Percentiles rank a stretch among this genome's conserved stretches.
phyloP scores from a whole-genome alignment of 2,888 invertebrate species.

The Cheilosia impressa region DNA sequence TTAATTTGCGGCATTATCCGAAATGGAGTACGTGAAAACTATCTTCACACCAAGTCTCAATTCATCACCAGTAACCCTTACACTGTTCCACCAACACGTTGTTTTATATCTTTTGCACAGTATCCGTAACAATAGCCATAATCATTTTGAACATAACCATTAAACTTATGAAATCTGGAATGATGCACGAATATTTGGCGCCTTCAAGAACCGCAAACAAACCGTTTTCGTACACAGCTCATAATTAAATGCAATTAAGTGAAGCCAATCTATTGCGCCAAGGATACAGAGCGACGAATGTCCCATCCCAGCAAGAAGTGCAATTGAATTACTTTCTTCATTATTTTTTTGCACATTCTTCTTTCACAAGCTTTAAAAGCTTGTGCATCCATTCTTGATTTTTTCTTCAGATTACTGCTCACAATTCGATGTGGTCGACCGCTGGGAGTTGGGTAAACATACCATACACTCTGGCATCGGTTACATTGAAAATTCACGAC shows the following conservation, averaged over 20 bases:
- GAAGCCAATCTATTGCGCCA: conserved; percentile 40
- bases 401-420: background rate
- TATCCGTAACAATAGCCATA: background rate
- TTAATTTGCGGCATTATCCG: too few relatives aligned
- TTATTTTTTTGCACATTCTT: conserved; percentile 1
- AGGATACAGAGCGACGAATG: background rate
- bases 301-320: conserved; percentile 7
- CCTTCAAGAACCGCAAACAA: conserved; percentile 25
- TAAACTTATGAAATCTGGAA: background rate
- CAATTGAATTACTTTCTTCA: conserved; percentile 51
- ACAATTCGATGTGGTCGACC: conserved; percentile 12
- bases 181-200: conserved; percentile 14
- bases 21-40: background rate
- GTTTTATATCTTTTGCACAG: too few relatives aligned
- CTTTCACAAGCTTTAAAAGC: background rate
- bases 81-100: too few relatives aligned
- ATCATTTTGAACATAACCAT: background rate
- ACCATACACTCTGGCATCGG: conserved; percentile 2
- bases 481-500: conserved; percentile 36
- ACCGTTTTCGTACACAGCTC: conserved; percentile 29
- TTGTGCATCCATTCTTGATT: conserved; percentile 17
- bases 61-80: background rate
- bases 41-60: background rate
- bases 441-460: background rate
- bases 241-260: conserved; percentile 56